Evolutionary conservation across 2,797 vertebrate species (phyloP).

Genomic region (Crenichthys baileyi): DNA sequence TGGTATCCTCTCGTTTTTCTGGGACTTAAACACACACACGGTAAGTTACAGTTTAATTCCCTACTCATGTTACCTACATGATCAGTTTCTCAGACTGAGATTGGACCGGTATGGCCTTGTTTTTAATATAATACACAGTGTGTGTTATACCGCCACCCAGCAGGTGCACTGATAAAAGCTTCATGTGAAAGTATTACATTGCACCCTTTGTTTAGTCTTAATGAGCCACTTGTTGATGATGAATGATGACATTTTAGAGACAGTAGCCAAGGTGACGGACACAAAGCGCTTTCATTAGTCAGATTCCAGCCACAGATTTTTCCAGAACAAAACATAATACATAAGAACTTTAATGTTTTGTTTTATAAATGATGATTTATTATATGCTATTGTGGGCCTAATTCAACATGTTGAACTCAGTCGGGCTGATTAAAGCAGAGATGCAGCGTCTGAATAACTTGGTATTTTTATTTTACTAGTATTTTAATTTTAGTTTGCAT

Average conservation of each 20-base stretch:
- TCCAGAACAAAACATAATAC: neutral
- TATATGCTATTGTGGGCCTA: neutral
- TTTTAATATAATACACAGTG: slow-evolving; percentile 5
- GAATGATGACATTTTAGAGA: slow-evolving; percentile 27
- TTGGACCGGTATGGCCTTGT: slow-evolving; percentile 6
- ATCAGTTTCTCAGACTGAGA: slow-evolving; percentile 9
- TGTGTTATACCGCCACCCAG: neutral
- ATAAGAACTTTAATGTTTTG: neutral
- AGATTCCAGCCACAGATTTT: slow-evolving; percentile 13
- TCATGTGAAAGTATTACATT: slow-evolving; percentile 20
- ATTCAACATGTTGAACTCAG: neutral
- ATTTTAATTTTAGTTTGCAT: slow-evolving; percentile 23
- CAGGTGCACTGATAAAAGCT: slow-evolving; percentile 20
- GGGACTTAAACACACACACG: slow-evolving; percentile 9
- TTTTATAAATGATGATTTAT: neutral
- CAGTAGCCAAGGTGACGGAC: slow-evolving; percentile 22
- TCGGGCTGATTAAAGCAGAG: neutral
- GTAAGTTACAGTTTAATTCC: neutral
- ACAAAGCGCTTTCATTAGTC: slow-evolving; percentile 17
- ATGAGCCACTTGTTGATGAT: slow-evolving; percentile 43
- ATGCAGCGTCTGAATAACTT: neutral
- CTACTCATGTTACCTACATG: slow-evolving; percentile 39
- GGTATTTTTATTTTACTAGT: neutral
- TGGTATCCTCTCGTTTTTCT: slow-evolving; percentile 34
- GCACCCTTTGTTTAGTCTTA: slow-evolving; percentile 61